Percentiles rank a stretch among this genome's conserved stretches.
Conservation (phyloP, 2,113 vertebrate genomes). For the Hemiprocne comata region DNA sequence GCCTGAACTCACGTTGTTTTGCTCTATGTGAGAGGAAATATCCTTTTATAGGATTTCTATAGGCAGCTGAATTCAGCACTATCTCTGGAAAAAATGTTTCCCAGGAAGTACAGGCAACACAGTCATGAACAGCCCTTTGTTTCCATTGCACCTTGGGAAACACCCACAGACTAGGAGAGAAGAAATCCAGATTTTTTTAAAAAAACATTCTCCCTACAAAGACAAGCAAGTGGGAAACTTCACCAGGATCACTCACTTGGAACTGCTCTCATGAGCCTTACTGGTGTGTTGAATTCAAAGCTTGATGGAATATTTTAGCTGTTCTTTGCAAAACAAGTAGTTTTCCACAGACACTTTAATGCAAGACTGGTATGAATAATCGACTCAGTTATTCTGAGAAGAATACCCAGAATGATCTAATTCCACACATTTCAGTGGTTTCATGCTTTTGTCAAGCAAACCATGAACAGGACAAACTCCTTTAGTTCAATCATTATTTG, state of each 20-base stretch:
- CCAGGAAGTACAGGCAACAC: background rate
- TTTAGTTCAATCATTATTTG: background rate
- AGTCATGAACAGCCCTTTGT: background rate
- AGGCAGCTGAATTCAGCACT: background rate
- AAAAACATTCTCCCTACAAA: background rate
- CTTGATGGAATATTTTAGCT: background rate
- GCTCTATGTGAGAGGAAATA: background rate
- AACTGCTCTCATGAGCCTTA: background rate
- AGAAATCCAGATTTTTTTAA: background rate
- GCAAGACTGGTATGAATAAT: background rate
- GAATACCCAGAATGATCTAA: background rate
- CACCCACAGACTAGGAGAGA: background rate
- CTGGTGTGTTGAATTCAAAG: background rate
- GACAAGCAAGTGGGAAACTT: background rate
- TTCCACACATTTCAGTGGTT: background rate
- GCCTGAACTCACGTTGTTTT: accelerated
- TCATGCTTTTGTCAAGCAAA: background rate
- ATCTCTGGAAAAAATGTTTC: background rate
- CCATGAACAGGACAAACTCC: background rate
- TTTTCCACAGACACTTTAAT: background rate
- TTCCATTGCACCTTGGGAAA: background rate
- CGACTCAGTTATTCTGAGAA: background rate
- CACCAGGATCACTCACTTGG: background rate
- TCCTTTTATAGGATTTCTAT: background rate
- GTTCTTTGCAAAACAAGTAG: background rate